These are phyloP conservation scores for Acridotheres tristis DNA, from an alignment of 2,797 vertebrate genomes.

Conservation along the genomic window DNA sequence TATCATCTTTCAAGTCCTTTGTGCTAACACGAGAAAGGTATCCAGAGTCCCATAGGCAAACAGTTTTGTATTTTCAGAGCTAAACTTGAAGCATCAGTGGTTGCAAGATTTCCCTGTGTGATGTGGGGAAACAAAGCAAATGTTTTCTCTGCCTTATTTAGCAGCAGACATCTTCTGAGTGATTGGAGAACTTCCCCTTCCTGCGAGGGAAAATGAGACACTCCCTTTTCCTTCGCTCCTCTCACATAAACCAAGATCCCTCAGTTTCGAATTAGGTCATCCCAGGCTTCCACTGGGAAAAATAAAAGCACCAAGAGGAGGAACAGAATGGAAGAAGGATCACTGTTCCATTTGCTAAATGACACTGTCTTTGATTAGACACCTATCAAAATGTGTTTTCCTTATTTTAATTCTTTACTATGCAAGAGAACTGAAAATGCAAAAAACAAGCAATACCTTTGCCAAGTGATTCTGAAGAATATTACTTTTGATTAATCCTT, in stretches of 20 bases:
- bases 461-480: neutral
- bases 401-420: neutral
- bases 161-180: neutral
- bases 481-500: neutral
- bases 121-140: neutral
- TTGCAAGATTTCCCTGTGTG: neutral
- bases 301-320: neutral
- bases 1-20: neutral
- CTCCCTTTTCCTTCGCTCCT: rapidly evolving
- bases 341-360: neutral
- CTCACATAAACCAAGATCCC: neutral
- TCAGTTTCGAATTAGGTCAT: neutral
- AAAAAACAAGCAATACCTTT: neutral
- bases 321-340: neutral
- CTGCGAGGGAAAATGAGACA: neutral
- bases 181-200: neutral
- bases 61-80: neutral
- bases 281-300: neutral
- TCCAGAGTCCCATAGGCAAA: neutral
- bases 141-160: neutral
- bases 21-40: neutral
- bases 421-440: neutral
- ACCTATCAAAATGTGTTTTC: neutral
- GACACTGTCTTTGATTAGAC: neutral
- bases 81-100: neutral